A percentile compares a stretch with the other conserved stretches of the same genome.
Evolutionary conservation across 2,113 vertebrate species (phyloP).

Genomic region (Embiotoca jacksoni): DNA sequence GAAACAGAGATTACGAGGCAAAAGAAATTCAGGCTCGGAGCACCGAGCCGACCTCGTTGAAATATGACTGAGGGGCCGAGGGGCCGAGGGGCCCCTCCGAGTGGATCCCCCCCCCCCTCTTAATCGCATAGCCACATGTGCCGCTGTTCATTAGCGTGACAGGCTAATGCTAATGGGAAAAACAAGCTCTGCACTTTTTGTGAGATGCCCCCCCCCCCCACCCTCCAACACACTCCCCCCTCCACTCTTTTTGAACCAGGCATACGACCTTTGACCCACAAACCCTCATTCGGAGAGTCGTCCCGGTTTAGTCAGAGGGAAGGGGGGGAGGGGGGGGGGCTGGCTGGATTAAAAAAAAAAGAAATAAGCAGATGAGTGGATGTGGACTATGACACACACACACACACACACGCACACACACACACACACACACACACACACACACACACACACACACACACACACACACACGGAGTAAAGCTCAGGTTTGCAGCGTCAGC

Average conservation of each 20-base stretch:
- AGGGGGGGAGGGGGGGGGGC: background rate
- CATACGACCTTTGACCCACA: constrained; percentile 59
- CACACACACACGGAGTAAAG: constrained; percentile 39
- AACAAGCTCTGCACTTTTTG: constrained; percentile 59
- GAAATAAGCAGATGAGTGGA: constrained; percentile 22
- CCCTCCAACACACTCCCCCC: background rate
- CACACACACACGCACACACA: background rate
- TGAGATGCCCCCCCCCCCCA: background rate
- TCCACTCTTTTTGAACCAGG: constrained; percentile 39
- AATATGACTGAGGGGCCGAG: constrained; percentile 25
- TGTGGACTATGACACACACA: constrained; percentile 3
- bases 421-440: too few species aligned
- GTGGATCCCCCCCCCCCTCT: constrained; percentile 11
- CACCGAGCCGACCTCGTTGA: background rate
- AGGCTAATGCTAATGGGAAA: constrained; percentile 69
- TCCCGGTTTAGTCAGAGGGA: background rate
- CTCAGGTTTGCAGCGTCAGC: constrained; percentile 63
- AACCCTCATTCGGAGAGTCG: constrained; percentile 4
- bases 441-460: background rate
- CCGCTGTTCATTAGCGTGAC: constrained; percentile 64
- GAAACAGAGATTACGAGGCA: background rate
- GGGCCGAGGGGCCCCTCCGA: background rate
- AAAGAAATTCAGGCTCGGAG: background rate
- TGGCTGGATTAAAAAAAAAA: constrained; percentile 21
- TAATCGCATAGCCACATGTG: constrained; percentile 71